Base-by-base conservation (phyloP, 2,113 vertebrate genomes). In the Lichenostomus cassidix region DNA sequence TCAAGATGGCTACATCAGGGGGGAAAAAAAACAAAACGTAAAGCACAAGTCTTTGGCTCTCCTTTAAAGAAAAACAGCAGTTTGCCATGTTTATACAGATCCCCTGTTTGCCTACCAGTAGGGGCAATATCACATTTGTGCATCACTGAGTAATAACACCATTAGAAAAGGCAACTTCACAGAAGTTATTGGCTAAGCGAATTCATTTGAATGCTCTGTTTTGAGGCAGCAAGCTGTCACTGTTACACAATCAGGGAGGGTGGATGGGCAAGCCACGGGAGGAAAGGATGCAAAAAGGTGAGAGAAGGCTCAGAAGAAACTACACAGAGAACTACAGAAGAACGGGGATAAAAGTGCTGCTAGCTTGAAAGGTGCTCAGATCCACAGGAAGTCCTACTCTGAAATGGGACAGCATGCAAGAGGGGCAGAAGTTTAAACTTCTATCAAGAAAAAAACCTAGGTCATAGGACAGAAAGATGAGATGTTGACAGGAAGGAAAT, bases 131-230 rank as follows among this genome's bases (percentile, higher is more conserved):
- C 98, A 98, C 98, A 97, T 98, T 97, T 98, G 98, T 98, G 98
- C 97, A 98, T 98, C 98, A 98, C 98, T 98, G 98, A 98, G 98
- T 98, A 98, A 98, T 98, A 98, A 98, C 98, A 98, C 98, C 98
- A 98, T 98, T 98, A 98, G 98, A 98, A 98, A 98, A 98, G 98
- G 98, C 98, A 98, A 98, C 98, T 98, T 98, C 98, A 98, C 96
- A 98, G 98, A 98, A 98, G 98, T 98, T 98, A 98, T 98, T 98
- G 98, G 98, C 98, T 98, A 98, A 98, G 97, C 98, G 96, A 98
- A 98, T 98, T 98, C 98, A 98, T 98, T 97, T 98, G 98, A 98
- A 98, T 98, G 98, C 98, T 98, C 97, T 98, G 97, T 98, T 98
- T 97, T 97, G 98, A 98, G 98, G 98, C 98, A 98, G 98, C 98